Evolutionary conservation across 2,797 vertebrate genomes (phyloP).

Genomic region (Zalophus californianus): DNA sequence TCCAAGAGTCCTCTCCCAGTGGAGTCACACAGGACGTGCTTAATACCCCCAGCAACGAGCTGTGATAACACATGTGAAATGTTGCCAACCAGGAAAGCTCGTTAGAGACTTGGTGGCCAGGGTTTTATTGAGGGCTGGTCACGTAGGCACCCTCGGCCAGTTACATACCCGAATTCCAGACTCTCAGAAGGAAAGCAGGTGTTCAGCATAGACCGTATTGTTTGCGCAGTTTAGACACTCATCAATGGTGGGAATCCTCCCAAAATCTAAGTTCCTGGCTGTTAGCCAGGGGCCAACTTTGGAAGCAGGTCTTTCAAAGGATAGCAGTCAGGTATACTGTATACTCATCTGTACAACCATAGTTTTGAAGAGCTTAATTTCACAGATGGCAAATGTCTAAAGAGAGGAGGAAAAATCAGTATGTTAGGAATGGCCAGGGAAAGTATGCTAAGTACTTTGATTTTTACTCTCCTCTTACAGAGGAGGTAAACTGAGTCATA

Average conservation of each 20-base stretch:
- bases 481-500: not conserved
- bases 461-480: not conserved
- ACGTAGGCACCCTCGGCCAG: not conserved
- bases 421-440: not conserved
- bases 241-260: not conserved
- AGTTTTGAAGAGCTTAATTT: conserved; percentile 55
- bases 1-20: not conserved
- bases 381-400: conserved; percentile 1
- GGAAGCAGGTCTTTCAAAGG: not conserved
- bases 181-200: not conserved
- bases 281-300: not conserved
- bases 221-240: not conserved
- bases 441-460: not conserved
- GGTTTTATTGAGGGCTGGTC: not conserved
- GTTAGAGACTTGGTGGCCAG: not conserved
- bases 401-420: not conserved
- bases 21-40: not conserved
- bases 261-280: conserved; percentile 6
- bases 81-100: not conserved
- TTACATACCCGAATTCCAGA: not conserved
- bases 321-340: not conserved
- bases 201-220: not conserved
- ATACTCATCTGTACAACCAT: not conserved
- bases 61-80: not conserved
- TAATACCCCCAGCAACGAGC: not conserved